Base-by-base conservation (phyloP, 30 jellyfish, hydroid and myxozoan species). In the Turritopsis dohrnii region DNA sequence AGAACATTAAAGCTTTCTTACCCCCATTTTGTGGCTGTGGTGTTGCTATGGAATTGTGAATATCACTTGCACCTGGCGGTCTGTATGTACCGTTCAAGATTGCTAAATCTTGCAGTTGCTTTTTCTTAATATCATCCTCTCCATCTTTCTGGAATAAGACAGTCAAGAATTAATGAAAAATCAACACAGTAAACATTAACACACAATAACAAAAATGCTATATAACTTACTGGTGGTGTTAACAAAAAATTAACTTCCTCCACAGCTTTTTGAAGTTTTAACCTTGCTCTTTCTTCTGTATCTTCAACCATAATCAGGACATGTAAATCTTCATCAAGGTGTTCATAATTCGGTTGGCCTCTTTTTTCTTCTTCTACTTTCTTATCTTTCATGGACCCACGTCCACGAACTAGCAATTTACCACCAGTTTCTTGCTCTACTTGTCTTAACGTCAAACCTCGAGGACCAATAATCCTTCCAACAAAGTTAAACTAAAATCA, bases 341-440 rank as follows among this genome's bases (percentile, higher is more conserved):
- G 99, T 52, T 94, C 99, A 76, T 82, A 94, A 83, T 94, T 94
- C 23, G 99, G 99, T 81, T 86, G 96, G 41, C 99, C 99, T 22
- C 99, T 88, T 82, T 89, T 94, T 75, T 94, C 99, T 41, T 94
- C 99, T 85, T 94, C 99, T 88, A 85, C 88, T 73, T 94, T 94
- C 75, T 89, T 94, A 73, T 94, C 99, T 75, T 94, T 94, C 99
- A 94, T 94, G 16, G 99, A 94, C 21, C 99, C 99, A 30, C 99
- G 52, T 20, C 99, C 99, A 25, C 99, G 94, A 27, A 94, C 99
- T 16, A 94, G 96, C 13, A 94, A 76, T 69, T 94, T 94, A 79
- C 97, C 87, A 0, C 97, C 99, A 27, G 99, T 94, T 74, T 94
- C 99, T 79, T 90, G 94, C 74, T 95, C 99, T 16, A 95, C 97